Base-by-base conservation (phyloP, 2,888 invertebrate species). In the Frankliniella intonsa region DNA sequence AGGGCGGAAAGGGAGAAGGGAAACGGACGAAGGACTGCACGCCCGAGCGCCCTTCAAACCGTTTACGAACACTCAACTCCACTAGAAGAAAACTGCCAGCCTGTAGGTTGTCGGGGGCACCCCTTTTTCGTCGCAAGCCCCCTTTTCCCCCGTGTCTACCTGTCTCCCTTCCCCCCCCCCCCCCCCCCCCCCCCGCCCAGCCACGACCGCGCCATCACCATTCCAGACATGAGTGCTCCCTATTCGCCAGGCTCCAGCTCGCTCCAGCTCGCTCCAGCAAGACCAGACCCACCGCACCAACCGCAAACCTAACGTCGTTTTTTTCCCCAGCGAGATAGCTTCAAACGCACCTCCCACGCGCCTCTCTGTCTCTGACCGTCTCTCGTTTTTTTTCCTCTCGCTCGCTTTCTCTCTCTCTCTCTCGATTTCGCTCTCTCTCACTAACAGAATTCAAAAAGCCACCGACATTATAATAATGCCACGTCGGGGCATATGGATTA, bases 361-460 rank as follows among this genome's bases (percentile, higher is more conserved):
- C 8, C 55, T 55, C 55, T 55, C 55, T 10, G 3, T 55, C 55
- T 55, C 49, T 76, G 49, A 38, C 49, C 80, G 51, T 81, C 81
- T 82, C 81, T 50, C 50, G 38, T 80, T 82, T 25, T 76, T 81
- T 82, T 80, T 76, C 80, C 80, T 81, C 82, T 80, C 76, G 11
- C 81, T 80, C 38, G 2, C 38, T 38, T 5, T 38, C 38, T 38
- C 38, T 38, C 38, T 38, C 38, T 38, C 38, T 38, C 38, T 38
- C 38, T 38, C 38, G 2, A 2, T 38, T 5, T 38, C 38, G 2
- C 38, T 38, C 38, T 38, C 38, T 38, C 38, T 5, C 5, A 38
- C 38, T 2, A 38, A 38, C 38, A 38, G 5, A 2, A 38, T 38
- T 38, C 38, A 38, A 38, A 38, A 38, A 38, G 38, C 38, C 2